These are phyloP conservation scores for Pinctada fucata DNA, from an alignment of 2,888 invertebrate species.

Conservation along the genomic window DNA sequence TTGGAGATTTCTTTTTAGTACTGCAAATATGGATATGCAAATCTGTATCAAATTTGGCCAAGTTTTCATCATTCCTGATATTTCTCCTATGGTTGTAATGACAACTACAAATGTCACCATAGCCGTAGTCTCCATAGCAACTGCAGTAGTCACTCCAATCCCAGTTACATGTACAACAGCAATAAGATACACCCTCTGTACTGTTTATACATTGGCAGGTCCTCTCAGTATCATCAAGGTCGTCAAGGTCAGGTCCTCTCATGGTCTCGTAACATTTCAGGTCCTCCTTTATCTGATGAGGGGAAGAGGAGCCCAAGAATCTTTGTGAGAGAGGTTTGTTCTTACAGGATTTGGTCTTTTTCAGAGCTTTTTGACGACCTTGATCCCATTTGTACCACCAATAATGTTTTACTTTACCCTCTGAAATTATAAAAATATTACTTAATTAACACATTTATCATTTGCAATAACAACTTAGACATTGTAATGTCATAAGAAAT, in stretches of 20 bases:
- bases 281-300: not conserved
- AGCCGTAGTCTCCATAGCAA: not conserved
- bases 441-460: not conserved
- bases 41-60: too few relatives aligned
- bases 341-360: not conserved
- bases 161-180: not conserved
- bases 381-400: not conserved
- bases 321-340: not conserved
- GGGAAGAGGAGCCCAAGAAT: not conserved
- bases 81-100: not conserved
- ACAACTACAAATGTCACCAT: slow-evolving; percentile 3
- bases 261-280: not conserved
- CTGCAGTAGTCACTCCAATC: not conserved
- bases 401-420: not conserved
- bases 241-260: not conserved
- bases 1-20: too few relatives aligned
- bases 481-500: too few relatives aligned
- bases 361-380: not conserved
- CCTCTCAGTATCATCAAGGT: not conserved
- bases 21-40: too few relatives aligned
- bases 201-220: not conserved
- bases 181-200: not conserved
- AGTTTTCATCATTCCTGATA: too few relatives aligned
- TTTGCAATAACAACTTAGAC: too few relatives aligned
- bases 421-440: not conserved